Evolutionary conservation across 1,140 invertebrate species (phyloP), one percentile per base, ranked within the genome.

Genomic region (Hestina assimilis): DNA sequence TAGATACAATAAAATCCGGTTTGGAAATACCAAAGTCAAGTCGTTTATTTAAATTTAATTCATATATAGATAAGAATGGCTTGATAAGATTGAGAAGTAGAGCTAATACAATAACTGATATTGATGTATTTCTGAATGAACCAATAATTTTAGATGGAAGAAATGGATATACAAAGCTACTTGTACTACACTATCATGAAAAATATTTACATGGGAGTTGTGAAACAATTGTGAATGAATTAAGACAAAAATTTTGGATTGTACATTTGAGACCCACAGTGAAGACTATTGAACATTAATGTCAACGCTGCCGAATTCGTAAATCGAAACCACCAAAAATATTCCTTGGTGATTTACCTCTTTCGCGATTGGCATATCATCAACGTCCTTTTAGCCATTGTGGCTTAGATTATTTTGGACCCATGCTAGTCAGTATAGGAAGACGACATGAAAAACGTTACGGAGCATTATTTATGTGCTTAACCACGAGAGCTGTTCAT

Each of bases 321-420:
- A n/a, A n/a, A n/a, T n/a, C n/a, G n/a, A n/a, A 9, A 35, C 6
- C 4, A 15, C 14, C 14, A 9, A 35, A 35, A 15, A 9, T 11
- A 35, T n/a, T 11, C 2, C 1, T 35, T 6, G 31, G 31, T 3
- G 31, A 35, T n/a, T 35, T 35, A 35, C 31, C 31, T 2, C 1
- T 15, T 12, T 9, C 31, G 1, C 6, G 31, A 14, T 35, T 35
- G 14, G n/a, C 31, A 4, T 11, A 35, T 35, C 31, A 35, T 14
- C 31, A 14, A 11, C 31, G 31, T n/a, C 31, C 31, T 35, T 35
- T 35, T 35, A 35, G 6, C 4, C 31, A 35, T 11, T 35, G 31
- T 35, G 31, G 31, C 2, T 14, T 51, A 1, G 47, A 51, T 24
- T 51, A 51, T 26, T 51, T 51, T 23, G 47, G 47, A 33, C 45